Base-by-base conservation (phyloP, 37 sponge, comb jelly and placozoan genomes). In the Cladorhizidae sp. region DNA sequence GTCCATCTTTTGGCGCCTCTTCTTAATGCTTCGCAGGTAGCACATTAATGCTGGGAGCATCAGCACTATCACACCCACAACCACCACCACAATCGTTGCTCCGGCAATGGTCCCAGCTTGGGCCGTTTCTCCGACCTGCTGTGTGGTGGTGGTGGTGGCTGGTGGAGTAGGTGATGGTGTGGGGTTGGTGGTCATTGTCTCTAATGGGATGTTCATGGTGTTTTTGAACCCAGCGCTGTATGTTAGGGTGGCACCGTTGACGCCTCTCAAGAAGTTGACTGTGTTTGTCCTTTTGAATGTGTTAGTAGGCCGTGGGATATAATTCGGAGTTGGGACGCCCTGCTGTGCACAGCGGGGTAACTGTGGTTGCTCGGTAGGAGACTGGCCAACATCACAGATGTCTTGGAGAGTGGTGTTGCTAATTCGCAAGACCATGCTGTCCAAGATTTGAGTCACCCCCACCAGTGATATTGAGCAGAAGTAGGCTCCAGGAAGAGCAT, bases 401-500 rank as follows among this genome's bases (percentile, higher is more conserved):
- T 33, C 17, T 58, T 25, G 59, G 11, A 65, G 67, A 31, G 67
- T 65, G 33, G 2, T 65, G 7, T 3, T 29, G 36, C 31, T 31
- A 2, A 65, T 31, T 33, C 67, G 20, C 67, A 65, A 65, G 31
- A 33, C 35, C 9, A 8, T 65, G 67, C 67, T 65, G 67, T 65
- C 35, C 2, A 65, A 31, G 31, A 31, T 65, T 31, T 17, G 2
- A 65, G 5, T 45, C 49, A 45, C 9, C 49, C 35, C 35, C 20
- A 3, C 11, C 2, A 32, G 20, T 31, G 17, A 32, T 35, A 36
- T 65, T 65, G 67, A 65, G 36, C 67, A 65, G 36, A 65, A 65
- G 12, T 65, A 65, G 32, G 67, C 67, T 65, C 36, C 36, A 31
- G 67, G 67, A 32, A 32, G 67, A 31, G 67, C 36, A 65, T 65